Evolutionary conservation across 2,888 invertebrate species (phyloP), one percentile per base, ranked within the genome.

Genomic region (Eupelmus urozonus): DNA sequence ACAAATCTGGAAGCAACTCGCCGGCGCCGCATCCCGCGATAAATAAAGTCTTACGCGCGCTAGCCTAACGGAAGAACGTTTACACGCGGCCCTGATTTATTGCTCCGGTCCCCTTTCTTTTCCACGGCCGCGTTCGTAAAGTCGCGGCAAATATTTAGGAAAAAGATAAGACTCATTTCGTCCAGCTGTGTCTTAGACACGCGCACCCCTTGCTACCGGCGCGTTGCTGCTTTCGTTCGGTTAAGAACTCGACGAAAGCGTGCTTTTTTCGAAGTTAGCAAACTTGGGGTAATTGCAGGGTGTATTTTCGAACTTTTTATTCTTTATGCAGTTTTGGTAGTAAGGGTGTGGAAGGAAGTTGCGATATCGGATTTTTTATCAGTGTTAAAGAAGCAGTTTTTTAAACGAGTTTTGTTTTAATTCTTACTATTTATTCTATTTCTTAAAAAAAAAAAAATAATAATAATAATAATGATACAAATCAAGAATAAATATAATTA

Each of bases 1-100:
- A 55, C 40, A 77, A 77, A 72, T 77, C 72, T 67, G 72, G 66
- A 77, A 72, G 66, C 72, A 72, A 60, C 45, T 49, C 57, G 40
- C 67, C 51, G 53, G 42, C 66, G 66, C 72, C 53, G 45, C 53
- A 20, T n/a, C 25, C 7, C 29, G 40, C 25, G 73, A 67, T 65
- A 72, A 67, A 80, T 73, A 80, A 59, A 74, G 63, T 70, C 69
- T 69, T 27, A 13, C 49, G n/a, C 13, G 27, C 27, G 25, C 25
- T 16, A 49, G 29, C 34, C 13, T 23, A 25, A 66, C 27, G 53
- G 34, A 34, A 7, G 60, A 40, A 60, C 25, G 76, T 70, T 62
- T 71, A 70, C 23, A 53, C 72, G 51, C 23, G 34, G 45, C n/a
- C 45, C 57, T 75, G 75, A 75, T 81, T 77, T 62, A 78, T 70